These are phyloP conservation scores for Leuciscus waleckii DNA, from an alignment of 2,797 vertebrate species.

Conservation along the genomic window DNA sequence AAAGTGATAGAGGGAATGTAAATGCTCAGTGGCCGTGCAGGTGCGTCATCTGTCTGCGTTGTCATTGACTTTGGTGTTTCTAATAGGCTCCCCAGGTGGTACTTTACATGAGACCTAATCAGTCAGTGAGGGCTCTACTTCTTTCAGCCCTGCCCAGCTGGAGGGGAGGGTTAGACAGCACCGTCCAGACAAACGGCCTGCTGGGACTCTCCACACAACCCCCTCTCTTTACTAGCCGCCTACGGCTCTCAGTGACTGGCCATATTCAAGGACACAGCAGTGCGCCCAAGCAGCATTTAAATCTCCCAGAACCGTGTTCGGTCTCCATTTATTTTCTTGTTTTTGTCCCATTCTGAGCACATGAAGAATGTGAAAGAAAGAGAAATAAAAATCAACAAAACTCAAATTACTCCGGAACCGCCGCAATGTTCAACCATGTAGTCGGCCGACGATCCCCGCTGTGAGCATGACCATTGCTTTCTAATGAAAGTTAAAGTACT, in stretches of 20 bases:
- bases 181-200: constrained; percentile 74
- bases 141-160: constrained; percentile 80
- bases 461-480: constrained; percentile 47
- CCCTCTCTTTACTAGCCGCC: constrained; percentile 77
- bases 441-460: constrained; percentile 28
- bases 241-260: constrained; percentile 78
- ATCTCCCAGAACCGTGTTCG: constrained; percentile 43
- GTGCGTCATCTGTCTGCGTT: constrained; percentile 75
- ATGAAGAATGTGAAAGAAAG: constrained; percentile 20
- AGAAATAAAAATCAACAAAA: constrained; percentile 46
- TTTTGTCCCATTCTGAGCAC: constrained; percentile 35
- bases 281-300: constrained; percentile 61
- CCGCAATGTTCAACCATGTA: constrained; percentile 27
- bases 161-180: constrained; percentile 73
- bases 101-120: constrained; percentile 91
- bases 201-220: constrained; percentile 73
- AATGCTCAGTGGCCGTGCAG: constrained; percentile 54
- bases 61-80: constrained; percentile 85
- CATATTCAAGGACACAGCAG: constrained; percentile 79
- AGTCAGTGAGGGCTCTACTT: constrained; percentile 83
- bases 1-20: constrained; percentile 41
- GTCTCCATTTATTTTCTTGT: constrained; percentile 34
- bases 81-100: constrained; percentile 85
- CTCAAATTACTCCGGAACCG: constrained; percentile 22
- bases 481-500: constrained; percentile 54